These are phyloP conservation scores for Rutilus rutilus DNA, from an alignment of 2,113 vertebrate species.

Conservation along the genomic window DNA sequence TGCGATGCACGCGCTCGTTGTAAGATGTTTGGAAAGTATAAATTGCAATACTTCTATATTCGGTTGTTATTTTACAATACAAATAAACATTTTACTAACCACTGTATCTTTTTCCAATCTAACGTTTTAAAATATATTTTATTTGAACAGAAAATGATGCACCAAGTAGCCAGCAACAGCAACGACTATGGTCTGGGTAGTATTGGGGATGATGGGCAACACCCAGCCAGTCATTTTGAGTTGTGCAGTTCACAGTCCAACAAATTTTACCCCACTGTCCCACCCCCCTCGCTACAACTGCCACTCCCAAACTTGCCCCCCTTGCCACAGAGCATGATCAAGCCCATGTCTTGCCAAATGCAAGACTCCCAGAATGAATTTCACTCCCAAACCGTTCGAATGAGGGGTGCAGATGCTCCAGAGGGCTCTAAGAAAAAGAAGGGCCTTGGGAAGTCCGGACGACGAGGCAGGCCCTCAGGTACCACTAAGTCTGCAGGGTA, in stretches of 20 bases:
- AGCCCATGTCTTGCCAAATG: conserved; percentile 89
- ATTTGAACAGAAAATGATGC: conserved; percentile 92
- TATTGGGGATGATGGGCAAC: conserved; percentile 87
- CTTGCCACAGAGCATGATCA: conserved; percentile 85
- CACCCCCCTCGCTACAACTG: conserved; percentile 80
- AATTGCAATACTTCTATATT: neutral
- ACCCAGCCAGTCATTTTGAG: conserved; percentile 89
- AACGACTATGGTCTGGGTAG: conserved; percentile 89
- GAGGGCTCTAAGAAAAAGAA: conserved; percentile 96
- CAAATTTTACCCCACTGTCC: conserved; percentile 86
- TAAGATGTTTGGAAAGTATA: neutral
- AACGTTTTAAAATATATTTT: conserved; percentile 48
- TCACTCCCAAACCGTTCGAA: conserved; percentile 81
- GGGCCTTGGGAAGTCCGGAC: conserved; percentile 89
- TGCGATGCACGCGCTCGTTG: neutral
- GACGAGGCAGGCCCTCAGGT: conserved; percentile 92
- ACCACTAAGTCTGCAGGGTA: conserved; percentile 97
- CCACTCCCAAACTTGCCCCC: conserved; percentile 72
- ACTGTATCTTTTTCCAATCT: neutral
- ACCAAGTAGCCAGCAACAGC: conserved; percentile 88
- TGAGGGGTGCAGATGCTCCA: conserved; percentile 83
- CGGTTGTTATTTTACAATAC: neutral
- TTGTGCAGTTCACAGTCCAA: conserved; percentile 87
- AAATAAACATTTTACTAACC: neutral
- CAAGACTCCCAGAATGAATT: conserved; percentile 85